Percentiles rank a stretch among this genome's conserved stretches.
Conservation (phyloP, 1,140 invertebrate species). For the Battus philenor region DNA sequence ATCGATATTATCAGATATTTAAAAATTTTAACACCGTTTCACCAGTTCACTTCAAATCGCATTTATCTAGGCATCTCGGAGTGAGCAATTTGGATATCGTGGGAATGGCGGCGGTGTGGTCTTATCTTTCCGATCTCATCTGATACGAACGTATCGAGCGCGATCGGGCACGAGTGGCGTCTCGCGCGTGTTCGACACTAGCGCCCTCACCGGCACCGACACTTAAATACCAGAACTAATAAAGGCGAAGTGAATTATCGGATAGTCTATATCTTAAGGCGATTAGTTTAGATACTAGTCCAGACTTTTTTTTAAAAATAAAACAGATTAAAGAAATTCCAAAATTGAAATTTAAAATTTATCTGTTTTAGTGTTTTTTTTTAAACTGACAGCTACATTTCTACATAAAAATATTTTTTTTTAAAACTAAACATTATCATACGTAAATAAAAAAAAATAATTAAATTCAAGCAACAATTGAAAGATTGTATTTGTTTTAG, state of each 20-base stretch:
- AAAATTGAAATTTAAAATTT: too few relatives aligned
- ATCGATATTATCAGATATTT: background rate
- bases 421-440: too few relatives aligned
- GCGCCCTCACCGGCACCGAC: conserved; percentile 13
- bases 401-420: too few relatives aligned
- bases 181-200: conserved; percentile 25
- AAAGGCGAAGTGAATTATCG: background rate
- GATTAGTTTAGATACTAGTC: too few relatives aligned
- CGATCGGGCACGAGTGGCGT: conserved; percentile 34
- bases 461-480: too few relatives aligned
- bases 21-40: conserved; percentile 1
- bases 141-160: conserved; percentile 29
- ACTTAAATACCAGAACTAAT: background rate
- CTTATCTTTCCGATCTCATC: conserved; percentile 34
- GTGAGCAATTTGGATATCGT: conserved; percentile 26
- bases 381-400: too few relatives aligned
- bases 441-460: too few relatives aligned
- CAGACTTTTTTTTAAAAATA: too few relatives aligned
- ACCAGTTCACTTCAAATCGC: conserved; percentile 6
- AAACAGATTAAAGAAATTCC: too few relatives aligned
- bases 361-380: too few relatives aligned
- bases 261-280: background rate
- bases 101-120: conserved; percentile 26
- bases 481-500: too few relatives aligned
- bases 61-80: conserved; percentile 21